Evolutionary conservation across 1,140 invertebrate genomes (phyloP).

Genomic region (Aphaenogaster floridana): DNA sequence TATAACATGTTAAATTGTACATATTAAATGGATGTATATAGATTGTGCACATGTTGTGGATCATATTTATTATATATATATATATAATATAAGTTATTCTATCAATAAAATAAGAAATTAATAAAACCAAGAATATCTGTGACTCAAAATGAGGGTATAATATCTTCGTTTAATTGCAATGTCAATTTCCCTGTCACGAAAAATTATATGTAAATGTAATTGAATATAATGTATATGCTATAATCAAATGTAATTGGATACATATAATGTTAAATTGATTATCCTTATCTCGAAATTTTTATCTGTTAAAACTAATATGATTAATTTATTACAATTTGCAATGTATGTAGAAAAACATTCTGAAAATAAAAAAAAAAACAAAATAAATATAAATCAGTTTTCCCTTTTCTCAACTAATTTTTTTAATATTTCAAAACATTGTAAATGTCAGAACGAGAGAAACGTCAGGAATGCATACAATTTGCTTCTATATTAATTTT

Average conservation of each 20-base stretch:
- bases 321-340: neutral
- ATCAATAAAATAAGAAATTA: neutral
- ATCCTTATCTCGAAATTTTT: neutral
- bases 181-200: neutral
- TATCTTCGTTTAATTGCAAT: neutral
- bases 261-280: neutral
- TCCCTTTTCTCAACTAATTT: neutral
- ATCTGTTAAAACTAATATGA: neutral
- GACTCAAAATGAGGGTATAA: neutral
- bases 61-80: neutral
- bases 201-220: neutral
- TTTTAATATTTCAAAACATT: neutral
- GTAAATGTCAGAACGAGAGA: neutral
- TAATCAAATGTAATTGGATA: neutral
- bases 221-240: neutral
- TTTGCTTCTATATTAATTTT: conserved; percentile 9
- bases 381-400: neutral
- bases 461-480: neutral
- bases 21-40: neutral
- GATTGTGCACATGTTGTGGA: neutral
- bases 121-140: neutral
- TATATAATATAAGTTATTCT: neutral
- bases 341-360: neutral
- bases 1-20: neutral
- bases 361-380: neutral